Base-by-base conservation (phyloP, 2,888 invertebrate species). In the Acheta domesticus region DNA sequence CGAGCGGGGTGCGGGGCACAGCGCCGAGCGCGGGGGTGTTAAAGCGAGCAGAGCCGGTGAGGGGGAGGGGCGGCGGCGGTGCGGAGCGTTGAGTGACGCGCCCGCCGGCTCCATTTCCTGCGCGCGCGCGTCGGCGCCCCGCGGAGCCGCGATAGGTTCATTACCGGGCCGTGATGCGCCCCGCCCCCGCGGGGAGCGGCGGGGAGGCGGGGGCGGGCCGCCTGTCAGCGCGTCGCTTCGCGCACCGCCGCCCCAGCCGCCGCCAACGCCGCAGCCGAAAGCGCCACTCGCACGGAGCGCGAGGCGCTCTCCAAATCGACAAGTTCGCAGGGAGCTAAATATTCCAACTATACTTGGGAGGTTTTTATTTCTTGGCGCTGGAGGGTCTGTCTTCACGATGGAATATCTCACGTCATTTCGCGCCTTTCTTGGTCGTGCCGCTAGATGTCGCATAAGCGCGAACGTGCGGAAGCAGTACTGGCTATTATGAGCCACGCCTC, bases 181-280 rank as follows among this genome's bases (percentile, higher is more conserved):
- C 62, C 62, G 62, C 62, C 62, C 62, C 62, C 62, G 62, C 62
- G 16, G n/a, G 62, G 62, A n/a, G 62, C n/a, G 62, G 14, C 62
- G 16, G 62, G 62, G 16, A 5, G 62, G 11, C 16, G 62, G 16
- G 62, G 62, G n/a, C 62, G 14, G 62, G 62, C 62, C n/a, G 62
- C 62, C 62, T 62, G 62, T 62, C 62, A 62, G 62, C 62, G 62
- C n/a, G 62, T 62, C n/a, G 62, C 62, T 62, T 62, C n/a, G 36
- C 62, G 62, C 62, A 14, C 16, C 62, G 16, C 62, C 62, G 14
- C 62, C 62, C 14, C 62, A 0, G 62, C 62, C 62, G 16, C 62
- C 62, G 14, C 62, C 62, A 3, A 12, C 0, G 62, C 62, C 14
- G 12, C 62, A 8, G 1, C n/a, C 62, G n/a, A 3, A 62, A 14